phyloP scores from a whole-genome alignment of 1,140 invertebrate species.

The Lepidurus apus region DNA sequence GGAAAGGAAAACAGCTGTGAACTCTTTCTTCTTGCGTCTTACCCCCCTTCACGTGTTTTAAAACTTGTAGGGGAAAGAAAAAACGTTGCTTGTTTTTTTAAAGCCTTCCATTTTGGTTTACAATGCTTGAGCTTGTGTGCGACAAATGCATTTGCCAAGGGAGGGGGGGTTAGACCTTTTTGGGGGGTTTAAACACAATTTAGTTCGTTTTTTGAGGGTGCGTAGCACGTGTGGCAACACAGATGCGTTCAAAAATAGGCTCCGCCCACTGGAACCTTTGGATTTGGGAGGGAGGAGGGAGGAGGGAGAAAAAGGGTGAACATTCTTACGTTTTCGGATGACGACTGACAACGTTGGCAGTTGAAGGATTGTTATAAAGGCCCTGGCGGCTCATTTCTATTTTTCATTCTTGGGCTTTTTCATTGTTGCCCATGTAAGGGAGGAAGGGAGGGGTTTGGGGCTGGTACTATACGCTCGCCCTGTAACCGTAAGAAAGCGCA shows the following conservation, averaged over 20 bases:
- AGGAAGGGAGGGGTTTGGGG: background rate
- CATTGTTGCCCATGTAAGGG: background rate
- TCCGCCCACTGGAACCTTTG: no score
- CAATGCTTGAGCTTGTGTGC: conserved; percentile 12
- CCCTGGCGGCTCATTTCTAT: background rate
- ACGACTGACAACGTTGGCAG: background rate
- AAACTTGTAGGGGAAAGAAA: background rate
- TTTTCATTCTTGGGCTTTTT: background rate
- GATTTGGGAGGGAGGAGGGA: background rate
- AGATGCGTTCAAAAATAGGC: background rate
- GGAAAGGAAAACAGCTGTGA: background rate
- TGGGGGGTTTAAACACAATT: background rate
- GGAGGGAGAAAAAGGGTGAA: background rate
- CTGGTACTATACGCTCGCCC: background rate
- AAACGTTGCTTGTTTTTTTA: conserved; percentile 14
- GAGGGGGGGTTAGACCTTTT: background rate
- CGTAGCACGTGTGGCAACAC: conserved; percentile 6
- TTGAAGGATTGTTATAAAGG: background rate
- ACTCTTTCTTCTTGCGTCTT: background rate
- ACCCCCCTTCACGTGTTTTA: background rate
- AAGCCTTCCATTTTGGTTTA: background rate
- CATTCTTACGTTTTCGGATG: background rate
- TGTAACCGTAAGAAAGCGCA: conserved; percentile 5
- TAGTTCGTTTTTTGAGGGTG: background rate
- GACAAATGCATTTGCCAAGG: background rate